A percentile compares a stretch with the other conserved stretches of the same genome.
Conservation (phyloP, 2,888 invertebrate genomes). For the Stenchaetothrips biformis region DNA sequence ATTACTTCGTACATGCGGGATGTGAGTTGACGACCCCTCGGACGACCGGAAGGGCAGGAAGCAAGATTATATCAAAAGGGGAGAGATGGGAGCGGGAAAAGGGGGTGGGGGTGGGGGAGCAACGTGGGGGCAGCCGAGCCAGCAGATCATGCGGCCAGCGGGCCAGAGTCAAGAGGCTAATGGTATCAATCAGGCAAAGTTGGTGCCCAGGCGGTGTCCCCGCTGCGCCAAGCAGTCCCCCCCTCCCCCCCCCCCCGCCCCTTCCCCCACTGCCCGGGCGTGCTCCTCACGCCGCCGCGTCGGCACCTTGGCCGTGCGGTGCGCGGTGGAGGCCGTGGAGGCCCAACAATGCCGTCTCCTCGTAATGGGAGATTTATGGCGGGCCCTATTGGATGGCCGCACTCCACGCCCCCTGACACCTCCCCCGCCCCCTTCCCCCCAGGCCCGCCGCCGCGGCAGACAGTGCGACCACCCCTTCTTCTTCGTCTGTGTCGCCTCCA, state of each 20-base stretch:
- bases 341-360: constrained; percentile 14
- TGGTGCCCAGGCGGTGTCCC: background rate
- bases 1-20: too few species aligned
- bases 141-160: background rate
- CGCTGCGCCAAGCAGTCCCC: background rate
- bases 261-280: background rate
- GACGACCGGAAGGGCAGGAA: too few species aligned
- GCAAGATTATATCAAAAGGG: too few species aligned
- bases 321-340: background rate
- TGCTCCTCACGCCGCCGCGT: background rate
- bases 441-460: background rate
- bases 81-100: too few species aligned
- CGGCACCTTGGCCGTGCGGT: too few species aligned
- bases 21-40: too few species aligned
- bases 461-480: background rate
- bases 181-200: background rate
- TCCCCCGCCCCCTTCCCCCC: background rate
- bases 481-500: background rate
- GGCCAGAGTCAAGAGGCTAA: background rate
- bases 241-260: background rate
- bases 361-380: constrained; percentile 19
- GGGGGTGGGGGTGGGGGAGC: too few species aligned
- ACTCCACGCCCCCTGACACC: background rate
- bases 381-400: constrained; percentile 9
- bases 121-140: too few species aligned